These are phyloP conservation scores for Hydrozoanthus gracilis DNA, from an alignment of 92 coral and sea anemone species.

Conservation along the genomic window DNA sequence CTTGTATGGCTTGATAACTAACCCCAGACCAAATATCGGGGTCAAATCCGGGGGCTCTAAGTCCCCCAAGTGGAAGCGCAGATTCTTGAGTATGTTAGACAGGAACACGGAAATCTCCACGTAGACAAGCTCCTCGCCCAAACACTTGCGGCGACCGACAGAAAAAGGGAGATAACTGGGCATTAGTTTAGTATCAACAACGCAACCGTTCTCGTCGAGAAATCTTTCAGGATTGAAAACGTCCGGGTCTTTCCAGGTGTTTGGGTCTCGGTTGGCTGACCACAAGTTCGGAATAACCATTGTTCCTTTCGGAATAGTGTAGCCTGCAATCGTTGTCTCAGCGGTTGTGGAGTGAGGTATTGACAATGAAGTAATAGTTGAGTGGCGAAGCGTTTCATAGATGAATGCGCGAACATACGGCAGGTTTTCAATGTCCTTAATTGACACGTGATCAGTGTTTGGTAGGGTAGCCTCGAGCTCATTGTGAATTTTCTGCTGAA, in stretches of 20 bases:
- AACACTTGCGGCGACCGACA: slow-evolving; percentile 15
- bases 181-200: not conserved
- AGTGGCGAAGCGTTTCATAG: slow-evolving; percentile 63
- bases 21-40: not conserved
- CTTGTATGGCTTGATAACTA: not conserved
- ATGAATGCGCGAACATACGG: slow-evolving; percentile 65
- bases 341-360: slow-evolving; percentile 72
- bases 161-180: slow-evolving; percentile 20
- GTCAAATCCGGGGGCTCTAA: slow-evolving; percentile 10
- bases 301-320: slow-evolving; percentile 72
- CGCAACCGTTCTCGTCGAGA: not conserved
- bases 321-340: slow-evolving; percentile 66
- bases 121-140: slow-evolving; percentile 1
- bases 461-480: slow-evolving; percentile 70
- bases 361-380: slow-evolving; percentile 57
- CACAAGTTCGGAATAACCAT: slow-evolving; percentile 30
- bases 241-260: slow-evolving; percentile 30
- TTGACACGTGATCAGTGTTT: slow-evolving; percentile 54
- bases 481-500: slow-evolving; percentile 65
- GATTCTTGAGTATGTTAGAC: not conserved
- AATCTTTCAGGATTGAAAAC: slow-evolving; percentile 26
- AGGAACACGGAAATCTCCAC: not conserved
- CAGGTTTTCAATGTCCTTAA: slow-evolving; percentile 58
- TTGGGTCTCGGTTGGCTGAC: slow-evolving; percentile 24
- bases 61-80: not conserved